Evolutionary conservation across 2,113 vertebrate species (phyloP).

Genomic region (Malurus melanocephalus): DNA sequence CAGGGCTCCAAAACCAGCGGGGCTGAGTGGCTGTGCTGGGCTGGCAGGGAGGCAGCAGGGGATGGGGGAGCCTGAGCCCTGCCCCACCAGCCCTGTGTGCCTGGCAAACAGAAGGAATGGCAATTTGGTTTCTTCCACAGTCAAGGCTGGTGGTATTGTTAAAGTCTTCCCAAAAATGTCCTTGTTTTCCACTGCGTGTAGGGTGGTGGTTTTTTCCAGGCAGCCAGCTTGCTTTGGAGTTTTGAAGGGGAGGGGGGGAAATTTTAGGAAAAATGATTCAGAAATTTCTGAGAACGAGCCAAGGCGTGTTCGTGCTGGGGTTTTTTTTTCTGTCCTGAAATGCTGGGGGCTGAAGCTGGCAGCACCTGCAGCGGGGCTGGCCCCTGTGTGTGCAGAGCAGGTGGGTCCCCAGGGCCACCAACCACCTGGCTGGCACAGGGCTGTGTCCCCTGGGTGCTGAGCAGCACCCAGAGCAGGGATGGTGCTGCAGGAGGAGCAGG

Average conservation of each 20-base stretch:
- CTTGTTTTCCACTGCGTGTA: neutral
- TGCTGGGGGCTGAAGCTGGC: neutral
- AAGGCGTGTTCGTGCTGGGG: accelerated
- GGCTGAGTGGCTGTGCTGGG: neutral
- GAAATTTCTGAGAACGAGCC: neutral
- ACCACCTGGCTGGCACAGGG: accelerated
- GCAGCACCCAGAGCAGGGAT: neutral
- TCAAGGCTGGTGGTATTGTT: neutral
- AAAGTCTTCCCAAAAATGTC: neutral
- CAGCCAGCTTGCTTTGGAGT: neutral
- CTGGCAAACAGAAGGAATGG: neutral
- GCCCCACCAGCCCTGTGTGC: neutral
- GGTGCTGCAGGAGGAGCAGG: neutral
- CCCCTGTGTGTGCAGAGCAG: neutral
- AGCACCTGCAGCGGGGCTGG: neutral
- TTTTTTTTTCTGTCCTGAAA: neutral
- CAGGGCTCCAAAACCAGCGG: neutral
- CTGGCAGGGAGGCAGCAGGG: neutral
- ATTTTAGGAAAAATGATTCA: neutral
- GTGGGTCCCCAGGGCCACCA: accelerated
- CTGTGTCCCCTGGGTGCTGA: accelerated
- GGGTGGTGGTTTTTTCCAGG: neutral
- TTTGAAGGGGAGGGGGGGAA: neutral
- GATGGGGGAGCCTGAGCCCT: accelerated
- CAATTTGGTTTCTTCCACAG: neutral